Conservation (phyloP, 2,113 vertebrate genomes). For the Neolamprologus variostigma region DNA sequence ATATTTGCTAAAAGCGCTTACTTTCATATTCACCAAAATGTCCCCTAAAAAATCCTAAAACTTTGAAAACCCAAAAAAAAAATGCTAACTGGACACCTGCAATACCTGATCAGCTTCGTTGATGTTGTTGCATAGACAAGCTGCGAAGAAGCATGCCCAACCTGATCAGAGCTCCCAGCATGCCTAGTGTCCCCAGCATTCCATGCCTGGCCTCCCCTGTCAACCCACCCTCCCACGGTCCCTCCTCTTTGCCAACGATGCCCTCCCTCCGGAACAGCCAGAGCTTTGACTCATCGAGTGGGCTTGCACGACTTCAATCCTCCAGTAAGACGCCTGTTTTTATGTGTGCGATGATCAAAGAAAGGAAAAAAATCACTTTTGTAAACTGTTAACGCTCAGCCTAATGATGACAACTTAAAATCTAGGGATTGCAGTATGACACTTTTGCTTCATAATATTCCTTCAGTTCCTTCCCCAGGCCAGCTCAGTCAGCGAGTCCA, state of each 20-base stretch:
- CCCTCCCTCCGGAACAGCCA: conserved; percentile 87
- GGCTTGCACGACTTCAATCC: conserved; percentile 84
- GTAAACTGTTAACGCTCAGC: not conserved
- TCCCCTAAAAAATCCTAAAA: not conserved
- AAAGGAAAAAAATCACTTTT: not conserved
- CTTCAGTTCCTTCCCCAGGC: conserved; percentile 85
- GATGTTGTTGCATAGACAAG: conserved; percentile 75
- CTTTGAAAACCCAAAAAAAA: not conserved
- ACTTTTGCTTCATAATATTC: not conserved
- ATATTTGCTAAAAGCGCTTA: not conserved
- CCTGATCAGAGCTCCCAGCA: conserved; percentile 81
- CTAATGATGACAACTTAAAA: not conserved
- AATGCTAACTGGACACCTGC: not conserved
- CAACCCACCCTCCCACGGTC: conserved; percentile 63
- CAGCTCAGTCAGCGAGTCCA: conserved; percentile 89
- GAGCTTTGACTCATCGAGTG: conserved; percentile 93
- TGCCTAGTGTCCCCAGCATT: conserved; percentile 86
- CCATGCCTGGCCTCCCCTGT: conserved; percentile 72
- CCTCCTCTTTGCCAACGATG: conserved; percentile 74
- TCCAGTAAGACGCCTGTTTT: conserved; percentile 77
- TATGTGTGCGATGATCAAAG: not conserved
- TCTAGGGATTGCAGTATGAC: not conserved
- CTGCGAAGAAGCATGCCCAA: conserved; percentile 97
- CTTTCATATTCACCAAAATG: not conserved
- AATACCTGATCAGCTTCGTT: not conserved